These are phyloP conservation scores for Acyrthosiphon pisum DNA, from an alignment of 1,140 invertebrate genomes.

Conservation along the genomic window DNA sequence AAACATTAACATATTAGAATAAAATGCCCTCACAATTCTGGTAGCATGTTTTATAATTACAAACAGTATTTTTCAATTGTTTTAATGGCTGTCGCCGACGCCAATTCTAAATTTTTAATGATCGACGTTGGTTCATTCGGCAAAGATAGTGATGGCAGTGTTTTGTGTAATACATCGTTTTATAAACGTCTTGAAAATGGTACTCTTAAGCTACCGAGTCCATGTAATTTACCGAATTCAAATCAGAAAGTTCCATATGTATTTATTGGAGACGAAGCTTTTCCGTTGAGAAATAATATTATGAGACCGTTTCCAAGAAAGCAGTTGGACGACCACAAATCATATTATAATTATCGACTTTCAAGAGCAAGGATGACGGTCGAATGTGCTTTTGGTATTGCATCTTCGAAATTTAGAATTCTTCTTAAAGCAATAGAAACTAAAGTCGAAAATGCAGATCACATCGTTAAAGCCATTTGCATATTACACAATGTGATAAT, in stretches of 20 bases:
- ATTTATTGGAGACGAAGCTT: slow-evolving; percentile 61
- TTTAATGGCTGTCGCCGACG: slow-evolving; percentile 39
- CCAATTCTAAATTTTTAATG: slow-evolving; percentile 4
- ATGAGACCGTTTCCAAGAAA: slow-evolving; percentile 62
- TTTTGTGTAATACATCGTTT: slow-evolving; percentile 19
- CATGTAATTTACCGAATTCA: neutral
- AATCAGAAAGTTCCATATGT: slow-evolving; percentile 59
- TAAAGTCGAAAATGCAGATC: slow-evolving; percentile 20
- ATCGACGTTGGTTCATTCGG: slow-evolving; percentile 53
- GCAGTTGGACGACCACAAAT: slow-evolving; percentile 60
- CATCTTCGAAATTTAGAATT: slow-evolving; percentile 64
- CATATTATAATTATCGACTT: slow-evolving; percentile 62
- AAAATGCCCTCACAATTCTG: too few species aligned
- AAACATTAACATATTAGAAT: too few species aligned
- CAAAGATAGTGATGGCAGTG: slow-evolving; percentile 49
- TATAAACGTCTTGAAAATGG: slow-evolving; percentile 40
- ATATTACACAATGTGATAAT: slow-evolving; percentile 13
- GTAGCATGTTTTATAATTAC: too few species aligned
- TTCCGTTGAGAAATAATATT: slow-evolving; percentile 61
- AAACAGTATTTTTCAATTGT: slow-evolving; percentile 11
- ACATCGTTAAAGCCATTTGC: slow-evolving; percentile 6
- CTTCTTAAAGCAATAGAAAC: slow-evolving; percentile 60
- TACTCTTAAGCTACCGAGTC: slow-evolving; percentile 14
- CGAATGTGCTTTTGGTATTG: slow-evolving; percentile 65
- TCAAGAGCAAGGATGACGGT: slow-evolving; percentile 61